Conservation (phyloP, 2,113 vertebrate species). For the Oplegnathus fasciatus region DNA sequence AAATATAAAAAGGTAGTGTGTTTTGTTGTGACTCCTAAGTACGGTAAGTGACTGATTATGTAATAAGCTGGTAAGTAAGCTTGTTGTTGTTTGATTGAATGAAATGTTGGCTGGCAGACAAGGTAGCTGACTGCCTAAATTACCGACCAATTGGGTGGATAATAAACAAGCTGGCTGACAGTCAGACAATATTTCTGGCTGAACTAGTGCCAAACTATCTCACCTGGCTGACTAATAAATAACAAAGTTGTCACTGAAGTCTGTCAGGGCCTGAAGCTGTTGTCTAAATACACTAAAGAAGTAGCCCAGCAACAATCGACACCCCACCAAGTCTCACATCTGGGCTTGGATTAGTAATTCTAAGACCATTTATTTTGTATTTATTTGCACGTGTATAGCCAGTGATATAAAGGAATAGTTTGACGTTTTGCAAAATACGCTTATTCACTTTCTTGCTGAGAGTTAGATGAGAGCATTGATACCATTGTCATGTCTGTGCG, state of each 20-base stretch:
- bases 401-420: no score
- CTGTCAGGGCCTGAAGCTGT: constrained; percentile 12
- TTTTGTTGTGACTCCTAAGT: constrained; percentile 1
- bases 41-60: constrained; percentile 15
- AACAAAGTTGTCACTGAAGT: constrained; percentile 3
- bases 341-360: background rate
- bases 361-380: background rate
- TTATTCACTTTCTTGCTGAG: background rate
- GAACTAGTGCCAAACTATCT: constrained; percentile 8
- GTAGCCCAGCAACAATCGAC: no score
- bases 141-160: constrained; percentile 8
- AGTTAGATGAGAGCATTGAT: no score
- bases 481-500: background rate
- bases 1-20: background rate
- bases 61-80: background rate
- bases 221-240: constrained; percentile 12
- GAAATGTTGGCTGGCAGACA: constrained; percentile 17
- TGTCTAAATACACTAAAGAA: no score
- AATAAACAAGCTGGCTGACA: constrained; percentile 22
- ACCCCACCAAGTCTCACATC: no score
- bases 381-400: background rate
- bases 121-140: constrained; percentile 3
- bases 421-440: background rate
- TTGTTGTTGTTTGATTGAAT: constrained; percentile 22
- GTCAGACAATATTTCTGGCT: constrained; percentile 27